phyloP scores from a whole-genome alignment of 2,888 invertebrate genomes.

The Drosophila flavopinicola region DNA sequence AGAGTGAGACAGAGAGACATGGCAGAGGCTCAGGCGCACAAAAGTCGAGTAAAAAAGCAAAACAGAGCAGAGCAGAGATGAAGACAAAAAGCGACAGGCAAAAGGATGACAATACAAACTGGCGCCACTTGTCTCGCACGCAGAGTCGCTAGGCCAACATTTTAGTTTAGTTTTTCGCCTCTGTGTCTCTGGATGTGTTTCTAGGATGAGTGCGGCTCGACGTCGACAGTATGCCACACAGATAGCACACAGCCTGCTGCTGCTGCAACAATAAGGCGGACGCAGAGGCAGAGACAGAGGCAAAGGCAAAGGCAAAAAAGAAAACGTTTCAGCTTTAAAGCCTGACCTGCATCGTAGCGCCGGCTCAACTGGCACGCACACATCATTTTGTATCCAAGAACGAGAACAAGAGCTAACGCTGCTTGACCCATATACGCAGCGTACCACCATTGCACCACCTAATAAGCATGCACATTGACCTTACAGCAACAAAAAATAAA shows the following conservation, averaged over 20 bases:
- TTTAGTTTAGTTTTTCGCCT: slow-evolving; percentile 38
- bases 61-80: slow-evolving; percentile 40
- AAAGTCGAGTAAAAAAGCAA: slow-evolving; percentile 12
- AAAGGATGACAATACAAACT: slow-evolving; percentile 79
- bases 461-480: slow-evolving; percentile 66
- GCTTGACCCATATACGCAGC: slow-evolving; percentile 73
- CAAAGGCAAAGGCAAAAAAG: no score
- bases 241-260: slow-evolving; percentile 2
- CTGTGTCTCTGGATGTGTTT: slow-evolving; percentile 8
- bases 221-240: slow-evolving; percentile 67
- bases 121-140: slow-evolving; percentile 74
- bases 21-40: slow-evolving; percentile 14
- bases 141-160: slow-evolving; percentile 76
- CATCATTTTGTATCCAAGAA: slow-evolving; percentile 65
- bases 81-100: slow-evolving; percentile 59
- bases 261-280: slow-evolving; percentile 24
- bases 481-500: slow-evolving; percentile 31
- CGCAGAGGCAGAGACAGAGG: no score
- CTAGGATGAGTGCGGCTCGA: slow-evolving; percentile 55
- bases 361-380: slow-evolving; percentile 56
- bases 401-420: slow-evolving; percentile 13
- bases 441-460: slow-evolving; percentile 39
- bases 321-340: slow-evolving; percentile 49
- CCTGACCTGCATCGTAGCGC: slow-evolving; percentile 54
- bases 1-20: slow-evolving; percentile 15